A percentile compares a stretch with the other conserved stretches of the same genome.
phyloP scores from a whole-genome alignment of 2,888 invertebrate genomes.

The Melieria omissa region DNA sequence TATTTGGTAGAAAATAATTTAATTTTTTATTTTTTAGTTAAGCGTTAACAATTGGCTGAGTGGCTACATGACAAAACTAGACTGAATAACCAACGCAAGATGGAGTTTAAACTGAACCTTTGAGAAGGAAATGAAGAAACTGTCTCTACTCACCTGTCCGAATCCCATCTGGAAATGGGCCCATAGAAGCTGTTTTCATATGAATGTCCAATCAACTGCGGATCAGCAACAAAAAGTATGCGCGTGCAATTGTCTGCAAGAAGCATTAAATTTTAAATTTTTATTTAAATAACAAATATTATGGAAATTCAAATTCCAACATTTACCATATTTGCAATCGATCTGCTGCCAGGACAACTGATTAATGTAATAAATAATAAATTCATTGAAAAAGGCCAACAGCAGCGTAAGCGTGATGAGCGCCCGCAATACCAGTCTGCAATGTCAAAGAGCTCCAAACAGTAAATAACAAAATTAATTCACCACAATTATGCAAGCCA shows the following conservation, averaged over 20 bases:
- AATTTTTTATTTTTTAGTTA: too few species aligned
- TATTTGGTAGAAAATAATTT: too few species aligned
- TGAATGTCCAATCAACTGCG: constrained; percentile 88
- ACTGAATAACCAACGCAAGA: too few species aligned
- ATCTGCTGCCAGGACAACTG: constrained; percentile 62
- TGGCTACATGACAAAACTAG: too few species aligned
- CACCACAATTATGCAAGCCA: not conserved
- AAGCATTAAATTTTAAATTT: constrained; percentile 10
- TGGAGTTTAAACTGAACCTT: too few species aligned
- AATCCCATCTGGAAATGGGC: constrained; percentile 83
- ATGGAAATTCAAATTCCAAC: not conserved
- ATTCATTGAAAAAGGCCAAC: constrained; percentile 61
- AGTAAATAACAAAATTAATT: not conserved
- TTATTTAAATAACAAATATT: not conserved
- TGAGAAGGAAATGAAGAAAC: too few species aligned
- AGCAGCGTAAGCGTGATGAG: constrained; percentile 57
- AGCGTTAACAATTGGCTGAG: too few species aligned
- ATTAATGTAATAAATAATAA: constrained; percentile 61
- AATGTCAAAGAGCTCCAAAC: constrained; percentile 28
- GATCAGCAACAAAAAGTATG: constrained; percentile 85
- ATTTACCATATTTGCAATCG: constrained; percentile 61
- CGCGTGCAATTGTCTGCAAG: constrained; percentile 70
- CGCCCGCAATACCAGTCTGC: constrained; percentile 56
- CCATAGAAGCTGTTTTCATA: constrained; percentile 78
- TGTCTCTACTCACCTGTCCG: constrained; percentile 77